Base-by-base conservation (phyloP, 2,888 invertebrate species). In the Philhelius pedissequus region DNA sequence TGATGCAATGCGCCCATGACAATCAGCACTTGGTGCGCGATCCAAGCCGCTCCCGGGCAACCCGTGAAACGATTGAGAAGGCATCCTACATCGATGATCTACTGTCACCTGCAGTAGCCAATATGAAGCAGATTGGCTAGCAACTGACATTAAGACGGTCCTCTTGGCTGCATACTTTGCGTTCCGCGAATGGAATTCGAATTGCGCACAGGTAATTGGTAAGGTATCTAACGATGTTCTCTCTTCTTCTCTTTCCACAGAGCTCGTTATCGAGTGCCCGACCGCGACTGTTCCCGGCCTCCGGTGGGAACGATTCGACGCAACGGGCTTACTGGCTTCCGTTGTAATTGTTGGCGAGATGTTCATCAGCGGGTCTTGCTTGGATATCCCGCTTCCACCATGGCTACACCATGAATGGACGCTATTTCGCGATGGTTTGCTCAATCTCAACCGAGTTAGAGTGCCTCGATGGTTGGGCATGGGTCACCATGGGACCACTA, bases 191-290 rank as follows among this genome's bases (percentile, higher is more conserved):
- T n/a, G n/a, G n/a, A n/a, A n/a, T n/a, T n/a, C n/a, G n/a, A n/a
- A n/a, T n/a, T 48, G 45, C 45, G 20, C 11, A 20, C 2, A 45
- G 20, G 20, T 45, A 45, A 22, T 20, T 11, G 0, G 1, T 9
- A 20, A 8, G 8, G 1, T 45, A 9, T 11, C 45, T 22, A 27
- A 50, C n/a, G 5, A n/a, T n/a, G 2, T 8, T 50, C n/a, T n/a
- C n/a, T 15, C 50, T 25, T 50, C 50, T 27, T 50, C 27, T 50
- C 13, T 13, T 22, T 48, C 48, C 48, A 48, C 48, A 48, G 48
- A 48, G 22, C 48, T 45, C 22, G 45, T 45, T 8, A 45, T 50
- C 6, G 25, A 50, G 25, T 25, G 25, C 50, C 22, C 50, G 7
- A n/a, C 50, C 2, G 27, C n/a, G n/a, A n/a, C n/a, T n/a, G n/a